These are phyloP conservation scores for Asteroscopus sphinx DNA, from an alignment of 2,888 invertebrate species.

Conservation along the genomic window DNA sequence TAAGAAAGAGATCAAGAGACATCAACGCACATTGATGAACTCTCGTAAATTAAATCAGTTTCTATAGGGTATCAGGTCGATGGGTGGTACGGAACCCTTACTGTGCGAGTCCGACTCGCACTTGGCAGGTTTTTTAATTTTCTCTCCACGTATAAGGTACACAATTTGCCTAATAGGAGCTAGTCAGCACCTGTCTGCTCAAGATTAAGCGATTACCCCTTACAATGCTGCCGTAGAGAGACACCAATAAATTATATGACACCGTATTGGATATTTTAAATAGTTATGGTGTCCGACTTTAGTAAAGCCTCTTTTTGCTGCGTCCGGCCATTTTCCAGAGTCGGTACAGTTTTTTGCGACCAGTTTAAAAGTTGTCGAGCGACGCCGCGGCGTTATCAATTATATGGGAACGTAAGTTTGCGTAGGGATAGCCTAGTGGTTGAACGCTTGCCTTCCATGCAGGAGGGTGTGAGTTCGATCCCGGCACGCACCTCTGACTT, in stretches of 20 bases:
- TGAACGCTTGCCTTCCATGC: no score
- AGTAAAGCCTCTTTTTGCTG: slow-evolving; percentile 67
- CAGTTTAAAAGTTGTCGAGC: slow-evolving; percentile 66
- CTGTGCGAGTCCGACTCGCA: no score
- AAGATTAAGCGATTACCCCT: slow-evolving; percentile 75
- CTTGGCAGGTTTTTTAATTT: no score
- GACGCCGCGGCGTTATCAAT: slow-evolving; percentile 75
- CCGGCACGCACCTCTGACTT: no score
- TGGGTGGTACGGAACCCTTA: no score
- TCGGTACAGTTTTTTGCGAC: slow-evolving; percentile 62
- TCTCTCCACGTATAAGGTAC: slow-evolving; percentile 57
- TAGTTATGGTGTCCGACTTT: slow-evolving; percentile 65
- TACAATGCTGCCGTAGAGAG: slow-evolving; percentile 53
- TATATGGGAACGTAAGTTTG: slow-evolving; percentile 75
- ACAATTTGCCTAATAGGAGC: slow-evolving; percentile 67
- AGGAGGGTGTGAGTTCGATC: no score
- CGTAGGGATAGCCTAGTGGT: no score
- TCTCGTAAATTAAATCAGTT: no score
- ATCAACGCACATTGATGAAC: no score
- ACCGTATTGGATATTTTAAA: slow-evolving; percentile 66
- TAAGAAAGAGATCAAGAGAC: no score
- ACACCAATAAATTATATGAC: slow-evolving; percentile 71
- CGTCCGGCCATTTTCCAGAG: slow-evolving; percentile 57
- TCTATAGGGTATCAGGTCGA: no score
- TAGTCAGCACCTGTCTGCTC: slow-evolving; percentile 66